Evolutionary conservation across 2,113 vertebrate species (phyloP), one percentile per base, ranked within the genome.

Genomic region (Cheirogaleus medius): DNA sequence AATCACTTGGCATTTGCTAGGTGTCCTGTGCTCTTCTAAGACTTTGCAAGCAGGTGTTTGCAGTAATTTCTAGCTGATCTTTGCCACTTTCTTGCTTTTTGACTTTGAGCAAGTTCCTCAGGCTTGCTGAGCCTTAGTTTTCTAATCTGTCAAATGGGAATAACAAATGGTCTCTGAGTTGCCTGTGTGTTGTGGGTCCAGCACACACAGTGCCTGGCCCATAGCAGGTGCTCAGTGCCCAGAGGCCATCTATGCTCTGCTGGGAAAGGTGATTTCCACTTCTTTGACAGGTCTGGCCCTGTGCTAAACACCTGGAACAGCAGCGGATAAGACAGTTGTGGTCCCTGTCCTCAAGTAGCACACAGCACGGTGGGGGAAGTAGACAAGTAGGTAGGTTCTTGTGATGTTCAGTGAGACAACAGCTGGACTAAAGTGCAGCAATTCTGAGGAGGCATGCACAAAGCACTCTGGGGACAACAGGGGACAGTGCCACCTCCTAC

Each of bases 281-380:
- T 49, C 71, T 10, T 34, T 12, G 32, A 63, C 12, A 49, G 21
- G 42, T 42, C 27, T 44, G 52, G 52, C n/a, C 44, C 49, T 52
- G 58, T 29, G 56, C 34, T 49, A 83, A 63, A 44, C 0, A 21
- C 17, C 13, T 5, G 60, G 32, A 25, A 29, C 20, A 37, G 32
- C 27, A 54, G 29, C 1, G 0, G 63, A 10, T 18, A 8, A 49
- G 69, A 29, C 0, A 8, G 54, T 8, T 11, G 13, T 0, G 7
- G 52, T 32, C 27, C 15, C 66, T 23, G 37, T 37, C 32, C 90
- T 56, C 47, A 10, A 42, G 64, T 0, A 20, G 64, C 0, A 1
- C 86, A 14, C 6, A 3, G 58, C 21, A 15, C 21, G 12, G 6
- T 0, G n/a, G 39, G 27, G 68, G 17, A 91, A 20, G 85, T 0